phyloP scores from a whole-genome alignment of 2,888 invertebrate genomes.

The Eupithecia dodoneata region DNA sequence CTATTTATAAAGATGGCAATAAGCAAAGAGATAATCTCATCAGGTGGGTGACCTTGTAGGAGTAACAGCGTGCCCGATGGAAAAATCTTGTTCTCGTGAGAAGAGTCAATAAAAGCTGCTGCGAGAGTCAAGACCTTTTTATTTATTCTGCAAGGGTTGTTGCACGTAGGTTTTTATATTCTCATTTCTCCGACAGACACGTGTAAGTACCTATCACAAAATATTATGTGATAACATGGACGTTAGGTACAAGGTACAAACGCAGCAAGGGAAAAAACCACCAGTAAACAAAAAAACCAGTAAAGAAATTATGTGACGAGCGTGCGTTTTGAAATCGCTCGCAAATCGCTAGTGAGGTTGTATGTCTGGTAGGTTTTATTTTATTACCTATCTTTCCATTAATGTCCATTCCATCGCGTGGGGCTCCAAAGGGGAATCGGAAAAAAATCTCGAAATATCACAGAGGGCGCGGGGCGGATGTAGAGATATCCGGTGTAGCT shows the following conservation, averaged over 20 bases:
- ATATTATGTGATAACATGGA: not conserved
- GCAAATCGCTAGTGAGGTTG: too few relatives aligned
- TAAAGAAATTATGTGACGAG: too few relatives aligned
- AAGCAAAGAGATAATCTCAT: not conserved
- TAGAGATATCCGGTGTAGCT: too few relatives aligned
- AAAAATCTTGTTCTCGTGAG: slow-evolving; percentile 19
- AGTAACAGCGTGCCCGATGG: not conserved
- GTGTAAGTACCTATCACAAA: not conserved
- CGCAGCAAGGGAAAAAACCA: too few relatives aligned
- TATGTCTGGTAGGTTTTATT: not conserved
- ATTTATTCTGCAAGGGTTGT: slow-evolving; percentile 9
- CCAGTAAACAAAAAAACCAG: too few relatives aligned
- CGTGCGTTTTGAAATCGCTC: too few relatives aligned
- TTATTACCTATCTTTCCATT: not conserved
- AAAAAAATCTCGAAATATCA: too few relatives aligned
- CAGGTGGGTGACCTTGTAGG: slow-evolving; percentile 1
- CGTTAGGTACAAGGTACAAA: not conserved
- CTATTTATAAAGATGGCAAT: not conserved
- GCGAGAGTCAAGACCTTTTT: slow-evolving; percentile 15
- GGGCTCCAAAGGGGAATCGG: too few relatives aligned
- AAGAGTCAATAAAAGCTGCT: slow-evolving; percentile 15
- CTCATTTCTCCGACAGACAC: not conserved
- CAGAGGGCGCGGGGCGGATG: too few relatives aligned
- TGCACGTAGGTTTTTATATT: slow-evolving; percentile 6
- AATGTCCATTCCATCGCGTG: too few relatives aligned